These are phyloP conservation scores for Neoscelio sp. DNA, from an alignment of 2,888 invertebrate genomes.

Conservation along the genomic window DNA sequence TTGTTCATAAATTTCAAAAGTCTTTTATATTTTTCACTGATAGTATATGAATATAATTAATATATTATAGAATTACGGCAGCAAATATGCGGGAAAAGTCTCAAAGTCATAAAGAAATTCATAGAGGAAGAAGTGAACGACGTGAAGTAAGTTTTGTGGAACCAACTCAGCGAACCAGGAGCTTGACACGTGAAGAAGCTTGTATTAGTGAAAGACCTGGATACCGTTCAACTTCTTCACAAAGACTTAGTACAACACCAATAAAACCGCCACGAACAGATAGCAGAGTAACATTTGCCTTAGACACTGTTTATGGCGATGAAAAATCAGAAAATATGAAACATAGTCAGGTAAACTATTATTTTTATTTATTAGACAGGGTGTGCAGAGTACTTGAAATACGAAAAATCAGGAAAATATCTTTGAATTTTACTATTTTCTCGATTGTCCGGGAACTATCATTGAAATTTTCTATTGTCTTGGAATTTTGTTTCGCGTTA, in stretches of 20 bases:
- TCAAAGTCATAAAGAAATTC: conserved; percentile 80
- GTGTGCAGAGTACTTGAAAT: background rate
- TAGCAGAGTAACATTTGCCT: conserved; percentile 79
- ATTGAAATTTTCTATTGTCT: no score
- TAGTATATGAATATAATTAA: no score
- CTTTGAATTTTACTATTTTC: background rate
- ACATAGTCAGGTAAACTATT: conserved; percentile 30
- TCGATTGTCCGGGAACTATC: no score
- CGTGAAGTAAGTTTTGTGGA: conserved; percentile 77
- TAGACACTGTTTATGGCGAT: conserved; percentile 72
- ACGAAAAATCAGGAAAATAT: background rate
- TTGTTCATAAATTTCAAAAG: background rate
- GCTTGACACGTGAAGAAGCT: conserved; percentile 80
- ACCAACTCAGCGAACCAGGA: conserved; percentile 79
- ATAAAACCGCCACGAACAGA: conserved; percentile 77
- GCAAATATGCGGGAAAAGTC: conserved; percentile 78
- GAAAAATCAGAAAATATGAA: conserved; percentile 69
- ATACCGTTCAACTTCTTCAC: conserved; percentile 76
- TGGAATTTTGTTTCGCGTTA: no score
- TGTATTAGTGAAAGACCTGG: conserved; percentile 70
- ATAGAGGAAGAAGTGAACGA: conserved; percentile 77
- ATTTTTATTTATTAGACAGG: background rate
- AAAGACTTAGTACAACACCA: conserved; percentile 70
- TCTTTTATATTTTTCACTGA: background rate
- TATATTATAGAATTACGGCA: conserved; percentile 74